Percentiles rank a stretch among this genome's conserved stretches.
Conservation (phyloP, 2,888 invertebrate species). For the Coenonympha arcania region DNA sequence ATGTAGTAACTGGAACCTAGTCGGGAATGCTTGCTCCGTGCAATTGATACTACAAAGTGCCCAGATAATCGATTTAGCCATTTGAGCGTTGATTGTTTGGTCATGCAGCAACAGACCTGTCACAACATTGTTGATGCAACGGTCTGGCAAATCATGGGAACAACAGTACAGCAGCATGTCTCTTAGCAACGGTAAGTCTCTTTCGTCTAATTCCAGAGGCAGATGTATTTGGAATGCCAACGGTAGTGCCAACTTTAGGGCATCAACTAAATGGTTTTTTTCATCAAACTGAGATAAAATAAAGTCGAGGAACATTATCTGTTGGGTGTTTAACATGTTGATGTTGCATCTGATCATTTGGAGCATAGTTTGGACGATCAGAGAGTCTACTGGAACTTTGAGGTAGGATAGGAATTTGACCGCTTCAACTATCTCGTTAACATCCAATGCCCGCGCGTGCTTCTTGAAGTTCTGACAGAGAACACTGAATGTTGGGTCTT, state of each 20-base stretch:
- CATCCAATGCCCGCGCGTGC: conserved; percentile 68
- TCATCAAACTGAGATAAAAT: conserved; percentile 66
- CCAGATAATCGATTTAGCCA: conserved; percentile 72
- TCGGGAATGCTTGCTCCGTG: conserved; percentile 48
- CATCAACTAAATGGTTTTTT: conserved; percentile 75
- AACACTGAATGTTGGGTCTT: conserved; percentile 72
- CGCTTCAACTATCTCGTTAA: conserved; percentile 73
- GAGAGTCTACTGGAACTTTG: conserved; percentile 72
- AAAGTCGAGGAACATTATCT: conserved; percentile 77
- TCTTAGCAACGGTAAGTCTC: conserved; percentile 65
- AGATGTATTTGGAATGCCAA: conserved; percentile 78
- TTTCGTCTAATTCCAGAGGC: conserved; percentile 70
- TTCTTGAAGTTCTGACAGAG: conserved; percentile 75
- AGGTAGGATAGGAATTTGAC: conserved; percentile 75
- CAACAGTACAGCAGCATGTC: conserved; percentile 73
- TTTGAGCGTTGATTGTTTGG: conserved; percentile 54
- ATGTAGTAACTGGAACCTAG: conserved; percentile 67
- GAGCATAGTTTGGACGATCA: conserved; percentile 76
- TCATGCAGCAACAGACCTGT: conserved; percentile 64
- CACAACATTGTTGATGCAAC: conserved; percentile 69
- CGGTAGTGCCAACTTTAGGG: conserved; percentile 77
- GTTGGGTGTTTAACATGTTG: conserved; percentile 74
- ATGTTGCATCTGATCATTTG: conserved; percentile 76
- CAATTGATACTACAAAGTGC: conserved; percentile 69
- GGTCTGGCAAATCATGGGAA: conserved; percentile 62